phyloP scores from a whole-genome alignment of 1,140 invertebrate species.

The Drosophila burlai region DNA sequence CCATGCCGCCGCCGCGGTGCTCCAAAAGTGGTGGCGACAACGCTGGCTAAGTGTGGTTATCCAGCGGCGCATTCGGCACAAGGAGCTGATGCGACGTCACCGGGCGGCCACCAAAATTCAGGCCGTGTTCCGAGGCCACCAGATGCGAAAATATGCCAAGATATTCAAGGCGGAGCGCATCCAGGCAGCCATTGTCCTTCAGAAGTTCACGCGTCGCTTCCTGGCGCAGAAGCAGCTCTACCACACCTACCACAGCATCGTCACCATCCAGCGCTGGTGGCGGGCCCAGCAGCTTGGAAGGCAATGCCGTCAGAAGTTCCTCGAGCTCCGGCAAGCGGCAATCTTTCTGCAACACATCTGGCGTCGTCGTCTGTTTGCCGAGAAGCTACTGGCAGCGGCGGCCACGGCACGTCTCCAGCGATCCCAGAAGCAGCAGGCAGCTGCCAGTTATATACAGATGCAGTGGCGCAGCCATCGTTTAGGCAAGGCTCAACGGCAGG shows the following conservation, averaged over 20 bases:
- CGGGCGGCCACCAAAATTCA: conserved; percentile 87
- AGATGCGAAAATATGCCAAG: conserved; percentile 84
- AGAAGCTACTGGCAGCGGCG: conserved; percentile 53
- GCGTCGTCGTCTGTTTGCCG: conserved; percentile 55
- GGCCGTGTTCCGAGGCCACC: conserved; percentile 86
- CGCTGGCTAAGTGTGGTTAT: conserved; percentile 86
- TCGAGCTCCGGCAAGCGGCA: conserved; percentile 39
- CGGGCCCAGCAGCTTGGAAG: conserved; percentile 62
- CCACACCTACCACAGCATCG: conserved; percentile 58
- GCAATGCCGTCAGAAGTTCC: conserved; percentile 53
- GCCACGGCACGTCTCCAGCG: conserved; percentile 52
- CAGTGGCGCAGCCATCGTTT: conserved; percentile 48
- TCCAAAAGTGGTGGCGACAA: conserved; percentile 91
- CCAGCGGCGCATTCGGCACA: conserved; percentile 85
- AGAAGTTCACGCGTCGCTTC: conserved; percentile 87
- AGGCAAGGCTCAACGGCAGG: conserved; percentile 23
- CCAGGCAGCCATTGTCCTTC: conserved; percentile 86
- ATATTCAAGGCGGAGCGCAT: conserved; percentile 77
- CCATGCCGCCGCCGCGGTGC: conserved; percentile 88
- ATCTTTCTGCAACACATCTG: conserved; percentile 69
- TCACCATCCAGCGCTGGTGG: conserved; percentile 85
- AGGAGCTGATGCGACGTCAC: conserved; percentile 76
- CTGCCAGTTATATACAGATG: conserved; percentile 68
- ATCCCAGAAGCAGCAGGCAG: conserved; percentile 56
- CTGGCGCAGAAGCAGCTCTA: conserved; percentile 84